Conservation (phyloP, 2,113 vertebrate genomes). For the Empidonax traillii region DNA sequence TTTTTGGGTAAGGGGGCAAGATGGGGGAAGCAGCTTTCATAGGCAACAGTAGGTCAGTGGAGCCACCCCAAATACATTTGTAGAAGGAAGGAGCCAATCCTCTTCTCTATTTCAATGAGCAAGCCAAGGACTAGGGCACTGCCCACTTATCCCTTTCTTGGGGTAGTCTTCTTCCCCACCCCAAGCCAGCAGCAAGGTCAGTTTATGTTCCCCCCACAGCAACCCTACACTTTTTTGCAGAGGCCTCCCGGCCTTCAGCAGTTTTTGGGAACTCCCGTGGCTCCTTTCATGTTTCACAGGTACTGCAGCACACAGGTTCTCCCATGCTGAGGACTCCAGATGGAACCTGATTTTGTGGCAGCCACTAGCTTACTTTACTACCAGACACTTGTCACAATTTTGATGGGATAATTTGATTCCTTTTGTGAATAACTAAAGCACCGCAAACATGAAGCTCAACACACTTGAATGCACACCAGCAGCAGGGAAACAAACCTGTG, state of each 20-base stretch:
- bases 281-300: neutral
- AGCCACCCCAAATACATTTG: neutral
- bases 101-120: neutral
- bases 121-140: neutral
- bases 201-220: neutral
- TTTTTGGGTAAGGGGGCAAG: neutral
- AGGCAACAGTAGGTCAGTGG: fast-evolving
- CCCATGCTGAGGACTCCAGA: neutral
- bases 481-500: neutral
- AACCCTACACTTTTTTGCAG: neutral
- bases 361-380: neutral
- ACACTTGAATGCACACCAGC: neutral
- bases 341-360: neutral
- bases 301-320: neutral
- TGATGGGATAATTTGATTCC: neutral
- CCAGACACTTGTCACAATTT: fast-evolving
- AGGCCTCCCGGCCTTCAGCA: neutral
- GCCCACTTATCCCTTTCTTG: neutral
- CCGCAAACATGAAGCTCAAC: neutral
- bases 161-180: neutral
- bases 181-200: neutral
- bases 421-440: neutral
- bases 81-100: neutral
- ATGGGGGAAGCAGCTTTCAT: neutral
- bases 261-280: neutral